Evolutionary conservation across 1,140 invertebrate species (phyloP), one percentile per base, ranked within the genome.

Genomic region (Eumaeus atala): DNA sequence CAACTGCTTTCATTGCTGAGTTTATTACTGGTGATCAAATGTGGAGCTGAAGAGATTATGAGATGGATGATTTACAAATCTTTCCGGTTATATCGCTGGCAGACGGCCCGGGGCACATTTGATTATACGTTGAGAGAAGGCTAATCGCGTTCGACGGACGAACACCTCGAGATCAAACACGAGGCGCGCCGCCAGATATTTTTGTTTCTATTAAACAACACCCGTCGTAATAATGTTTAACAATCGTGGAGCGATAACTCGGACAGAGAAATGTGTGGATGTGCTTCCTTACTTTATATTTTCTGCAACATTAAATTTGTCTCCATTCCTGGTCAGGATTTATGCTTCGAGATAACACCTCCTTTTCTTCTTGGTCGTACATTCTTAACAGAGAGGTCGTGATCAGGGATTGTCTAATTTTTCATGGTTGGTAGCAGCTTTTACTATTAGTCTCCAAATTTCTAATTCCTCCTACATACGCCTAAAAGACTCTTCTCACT

Each of bases 161-260:
- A 82, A 85, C 82, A 85, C 82, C 82, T 83, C 84, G 84, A 87
- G 84, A 87, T 87, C 84, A 87, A 87, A 87, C 84, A 87, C 84
- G 75, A 84, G 82, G 78, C 80, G 80, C 74, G 80, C 84, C 84
- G 84, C 78, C 82, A 85, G 84, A 87, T 87, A 87, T 85, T 87
- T 87, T 87, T 85, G 84, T 87, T 87, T 87, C 84, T 87, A 87
- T 87, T 87, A 85, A 87, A 87, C 82, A 87, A 87, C 84, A 85
- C 80, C 84, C 84, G 76, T 79, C 84, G 80, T 87, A 87, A 87
- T 87, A 84, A 87, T 87, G 81, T 87, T 87, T 87, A 87, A 87
- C 84, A 87, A 87, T 87, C 84, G 80, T 81, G 81, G 75, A 83
- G 80, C 80, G 78, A 84, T 83, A 82, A 83, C 82, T 84, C 66